These are phyloP conservation scores for Melitaea cinxia DNA, from an alignment of 1,140 invertebrate genomes.

Conservation along the genomic window DNA sequence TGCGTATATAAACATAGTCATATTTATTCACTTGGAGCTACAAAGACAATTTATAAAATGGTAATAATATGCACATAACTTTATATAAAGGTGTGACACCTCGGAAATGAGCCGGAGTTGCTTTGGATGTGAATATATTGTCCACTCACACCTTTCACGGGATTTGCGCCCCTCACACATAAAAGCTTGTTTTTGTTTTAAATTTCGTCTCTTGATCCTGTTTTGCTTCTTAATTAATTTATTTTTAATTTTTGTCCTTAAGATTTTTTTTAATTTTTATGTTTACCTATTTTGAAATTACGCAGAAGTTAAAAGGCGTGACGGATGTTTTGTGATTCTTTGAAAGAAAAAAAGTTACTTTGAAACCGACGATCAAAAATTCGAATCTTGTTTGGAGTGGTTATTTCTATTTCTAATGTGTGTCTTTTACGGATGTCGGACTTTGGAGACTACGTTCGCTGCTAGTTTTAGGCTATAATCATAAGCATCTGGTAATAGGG, in stretches of 20 bases:
- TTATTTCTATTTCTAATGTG: no score
- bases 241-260: background rate
- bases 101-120: slow-evolving; percentile 47
- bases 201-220: slow-evolving; percentile 4
- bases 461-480: no score
- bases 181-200: slow-evolving; percentile 21
- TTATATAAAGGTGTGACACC: slow-evolving; percentile 20
- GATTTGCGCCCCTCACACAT: slow-evolving; percentile 20
- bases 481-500: no score
- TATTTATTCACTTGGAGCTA: background rate
- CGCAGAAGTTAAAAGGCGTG: no score
- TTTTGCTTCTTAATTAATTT: background rate
- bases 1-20: background rate
- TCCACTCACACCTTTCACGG: slow-evolving; percentile 34
- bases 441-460: no score
- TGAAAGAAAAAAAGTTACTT: no score
- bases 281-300: no score
- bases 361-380: no score
- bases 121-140: slow-evolving; percentile 43
- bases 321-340: no score
- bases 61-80: slow-evolving; percentile 4
- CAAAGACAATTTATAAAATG: background rate
- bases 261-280: background rate
- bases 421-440: no score
- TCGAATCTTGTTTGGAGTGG: no score